Evolutionary conservation across 2,888 invertebrate species (phyloP).

Genomic region (Andrena haemorrhoa): DNA sequence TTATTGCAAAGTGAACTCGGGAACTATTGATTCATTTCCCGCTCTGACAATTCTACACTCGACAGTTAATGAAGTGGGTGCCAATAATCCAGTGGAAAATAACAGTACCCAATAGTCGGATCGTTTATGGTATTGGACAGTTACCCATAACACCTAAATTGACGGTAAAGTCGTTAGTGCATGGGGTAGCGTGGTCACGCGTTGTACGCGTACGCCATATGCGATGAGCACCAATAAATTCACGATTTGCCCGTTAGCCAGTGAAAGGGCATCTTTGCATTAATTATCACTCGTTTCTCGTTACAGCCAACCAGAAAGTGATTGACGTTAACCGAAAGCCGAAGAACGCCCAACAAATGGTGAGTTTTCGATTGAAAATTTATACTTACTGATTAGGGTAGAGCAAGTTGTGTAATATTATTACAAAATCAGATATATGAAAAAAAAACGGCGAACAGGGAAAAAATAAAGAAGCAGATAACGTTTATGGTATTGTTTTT

Average conservation of each 20-base stretch:
- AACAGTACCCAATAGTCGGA: constrained; percentile 65
- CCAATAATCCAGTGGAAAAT: constrained; percentile 40
- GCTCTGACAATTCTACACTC: neutral
- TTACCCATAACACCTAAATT: constrained; percentile 72
- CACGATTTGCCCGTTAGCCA: constrained; percentile 42
- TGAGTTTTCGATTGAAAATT: constrained; percentile 86
- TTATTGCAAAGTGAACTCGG: neutral
- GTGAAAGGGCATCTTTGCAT: constrained; percentile 17
- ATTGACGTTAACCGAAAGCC: constrained; percentile 93
- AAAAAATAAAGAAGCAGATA: no score
- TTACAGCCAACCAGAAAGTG: constrained; percentile 90
- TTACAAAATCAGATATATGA: neutral
- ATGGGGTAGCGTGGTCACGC: constrained; percentile 72
- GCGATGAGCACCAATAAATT: constrained; percentile 57
- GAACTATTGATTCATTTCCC: neutral
- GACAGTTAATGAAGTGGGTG: constrained; percentile 29
- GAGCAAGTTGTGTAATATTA: neutral
- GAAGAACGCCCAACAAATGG: constrained; percentile 96
- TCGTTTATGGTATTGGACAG: constrained; percentile 74
- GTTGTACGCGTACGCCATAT: constrained; percentile 64
- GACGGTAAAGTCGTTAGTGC: constrained; percentile 67
- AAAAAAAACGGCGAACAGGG: neutral
- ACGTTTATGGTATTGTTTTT: no score
- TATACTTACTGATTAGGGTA: no score
- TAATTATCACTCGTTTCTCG: constrained; percentile 35